Conservation (phyloP, 2,888 invertebrate species). For the Pristionchus entomophagus region DNA sequence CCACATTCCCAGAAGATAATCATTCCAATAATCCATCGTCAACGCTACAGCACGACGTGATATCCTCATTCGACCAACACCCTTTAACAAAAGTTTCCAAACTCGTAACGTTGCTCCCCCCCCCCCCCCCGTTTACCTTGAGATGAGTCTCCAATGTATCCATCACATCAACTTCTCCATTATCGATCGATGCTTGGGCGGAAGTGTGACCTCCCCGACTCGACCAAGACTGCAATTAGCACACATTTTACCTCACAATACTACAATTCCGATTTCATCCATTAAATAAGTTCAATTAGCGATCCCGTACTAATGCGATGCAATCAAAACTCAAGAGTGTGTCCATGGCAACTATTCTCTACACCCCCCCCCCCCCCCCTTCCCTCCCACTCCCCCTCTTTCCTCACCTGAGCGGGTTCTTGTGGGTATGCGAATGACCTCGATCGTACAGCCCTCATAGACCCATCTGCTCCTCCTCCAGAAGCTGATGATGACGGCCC, state of each 20-base stretch:
- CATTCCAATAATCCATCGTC: too few species aligned
- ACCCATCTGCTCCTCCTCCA: not conserved
- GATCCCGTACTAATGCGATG: not conserved
- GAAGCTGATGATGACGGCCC: not conserved
- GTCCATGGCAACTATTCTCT: too few species aligned
- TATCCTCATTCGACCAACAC: too few species aligned
- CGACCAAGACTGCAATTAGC: not conserved
- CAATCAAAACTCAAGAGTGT: not conserved
- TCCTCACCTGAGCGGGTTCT: not conserved
- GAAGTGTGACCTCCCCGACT: not conserved
- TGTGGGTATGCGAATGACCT: constrained; percentile 33
- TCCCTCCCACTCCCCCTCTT: too few species aligned
- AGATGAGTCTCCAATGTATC: not conserved
- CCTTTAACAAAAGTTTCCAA: too few species aligned
- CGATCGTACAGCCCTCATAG: not conserved
- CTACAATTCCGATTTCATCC: not conserved
- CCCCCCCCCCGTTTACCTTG: too few species aligned
- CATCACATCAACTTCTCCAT: constrained; percentile 7
- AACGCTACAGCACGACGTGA: too few species aligned
- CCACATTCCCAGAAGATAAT: too few species aligned
- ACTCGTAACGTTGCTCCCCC: too few species aligned
- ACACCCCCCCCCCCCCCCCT: too few species aligned
- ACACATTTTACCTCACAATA: not conserved
- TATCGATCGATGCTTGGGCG: not conserved
- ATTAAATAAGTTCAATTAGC: not conserved